Base-by-base conservation (phyloP, 2,888 invertebrate species). In the Chrysomela aeneicollis region DNA sequence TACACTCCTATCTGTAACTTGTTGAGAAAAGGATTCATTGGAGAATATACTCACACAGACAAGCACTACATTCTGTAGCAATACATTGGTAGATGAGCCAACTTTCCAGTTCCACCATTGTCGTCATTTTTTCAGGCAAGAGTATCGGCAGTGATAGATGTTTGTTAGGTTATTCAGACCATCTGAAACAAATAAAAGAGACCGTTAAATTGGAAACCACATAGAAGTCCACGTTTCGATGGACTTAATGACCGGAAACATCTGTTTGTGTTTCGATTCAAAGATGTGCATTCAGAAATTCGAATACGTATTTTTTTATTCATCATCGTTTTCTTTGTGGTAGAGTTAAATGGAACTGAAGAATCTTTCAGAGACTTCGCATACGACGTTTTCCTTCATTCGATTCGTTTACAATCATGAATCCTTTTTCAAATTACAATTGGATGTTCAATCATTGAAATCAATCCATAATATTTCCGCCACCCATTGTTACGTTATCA, bases 31-130 rank as follows among this genome's bases (percentile, higher is more conserved):
- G n/a, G n/a, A 54, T 32, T 46, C 42, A 61, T 47, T 35, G 70
- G 66, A 70, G 67, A 70, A 65, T 42, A 42, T 66, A 88, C 89
- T 87, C 84, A 89, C 89, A 89, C 76, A 87, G 84, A 77, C 88
- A 88, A 71, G 88, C 85, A 82, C 87, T 87, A 81, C 88, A 88
- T 82, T 89, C 89, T 74, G 87, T 88, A 75, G 87, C 85, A 73
- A 90, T 87, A 82, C 88, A 89, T 76, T 89, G 89, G 82, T 89
- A 89, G 80, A 89, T 87, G 75, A 89, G 84, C 89, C 89, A 90
- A 80, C 89, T 87, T 80, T 90, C 89, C 80, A 89, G 79, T 80
- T 89, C 89, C 73, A 89, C 86, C 83, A 89, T 86, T 42, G 88
- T 84, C 57, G 81, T 74, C 74, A 79, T 79, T 57, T 72, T 73